These are phyloP conservation scores for Pseudobourletiella spinata DNA, from an alignment of 1,140 invertebrate species.

Conservation along the genomic window DNA sequence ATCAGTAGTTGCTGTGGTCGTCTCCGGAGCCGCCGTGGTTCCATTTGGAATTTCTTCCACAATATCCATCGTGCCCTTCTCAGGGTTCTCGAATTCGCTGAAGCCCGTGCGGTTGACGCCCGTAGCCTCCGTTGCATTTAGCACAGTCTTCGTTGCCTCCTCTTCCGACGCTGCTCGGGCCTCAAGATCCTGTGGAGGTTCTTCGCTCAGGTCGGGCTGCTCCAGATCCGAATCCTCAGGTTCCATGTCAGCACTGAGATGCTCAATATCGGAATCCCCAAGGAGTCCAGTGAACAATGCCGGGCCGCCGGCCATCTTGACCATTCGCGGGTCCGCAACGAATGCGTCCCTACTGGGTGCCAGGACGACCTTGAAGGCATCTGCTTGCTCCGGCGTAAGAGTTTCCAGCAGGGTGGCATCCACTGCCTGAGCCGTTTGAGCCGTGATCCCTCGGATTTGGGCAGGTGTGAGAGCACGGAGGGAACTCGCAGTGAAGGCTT, in stretches of 20 bases:
- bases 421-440: conserved; percentile 17
- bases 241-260: not conserved
- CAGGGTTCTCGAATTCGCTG: no score
- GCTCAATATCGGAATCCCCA: not conserved
- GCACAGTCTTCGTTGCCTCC: not conserved
- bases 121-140: no score
- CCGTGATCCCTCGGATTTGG: conserved; percentile 15
- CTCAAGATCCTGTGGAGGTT: not conserved
- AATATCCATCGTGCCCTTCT: no score
- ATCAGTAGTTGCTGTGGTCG: no score
- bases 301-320: no score
- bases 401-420: not conserved
- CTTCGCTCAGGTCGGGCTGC: not conserved
- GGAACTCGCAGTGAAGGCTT: not conserved
- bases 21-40: no score
- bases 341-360: conserved; percentile 9
- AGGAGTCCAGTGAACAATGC: not conserved
- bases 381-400: conserved; percentile 5
- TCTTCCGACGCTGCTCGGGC: not conserved
- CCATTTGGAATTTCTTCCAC: no score
- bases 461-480: conserved; percentile 16
- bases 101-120: no score
- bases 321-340: no score
- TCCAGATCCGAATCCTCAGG: not conserved
- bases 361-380: conserved; percentile 7